A percentile compares a stretch with the other conserved stretches of the same genome.
Evolutionary conservation across 2,113 vertebrate species (phyloP).

Genomic region (Lasiurus borealis): DNA sequence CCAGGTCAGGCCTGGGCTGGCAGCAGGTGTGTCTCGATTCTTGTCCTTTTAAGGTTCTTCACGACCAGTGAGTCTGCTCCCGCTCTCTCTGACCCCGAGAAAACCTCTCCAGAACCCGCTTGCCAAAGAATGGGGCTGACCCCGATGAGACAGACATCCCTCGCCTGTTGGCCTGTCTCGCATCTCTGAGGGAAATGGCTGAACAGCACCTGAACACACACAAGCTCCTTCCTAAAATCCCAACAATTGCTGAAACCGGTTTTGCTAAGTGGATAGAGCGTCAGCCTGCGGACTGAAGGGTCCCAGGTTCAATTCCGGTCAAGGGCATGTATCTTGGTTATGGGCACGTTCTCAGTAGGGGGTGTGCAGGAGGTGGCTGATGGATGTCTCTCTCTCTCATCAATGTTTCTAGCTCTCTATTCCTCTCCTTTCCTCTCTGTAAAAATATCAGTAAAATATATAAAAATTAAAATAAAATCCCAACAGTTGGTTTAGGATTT

Average conservation of each 20-base stretch:
- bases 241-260: background rate
- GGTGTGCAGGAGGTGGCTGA: too few relatives aligned
- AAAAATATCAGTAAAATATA: too few relatives aligned
- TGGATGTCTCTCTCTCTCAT: too few relatives aligned
- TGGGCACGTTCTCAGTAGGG: too few relatives aligned
- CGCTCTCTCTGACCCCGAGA: background rate
- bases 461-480: background rate
- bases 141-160: background rate
- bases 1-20: too few relatives aligned
- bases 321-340: too few relatives aligned
- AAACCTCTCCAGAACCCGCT: constrained; percentile 16
- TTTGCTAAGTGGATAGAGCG: too few relatives aligned
- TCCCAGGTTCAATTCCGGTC: too few relatives aligned
- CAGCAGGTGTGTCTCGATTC: background rate
- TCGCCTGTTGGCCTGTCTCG: background rate
- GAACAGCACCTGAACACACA: too few relatives aligned
- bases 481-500: background rate
- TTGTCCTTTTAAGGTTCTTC: background rate
- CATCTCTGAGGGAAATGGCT: background rate
- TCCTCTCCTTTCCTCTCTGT: too few relatives aligned
- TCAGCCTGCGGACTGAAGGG: too few relatives aligned
- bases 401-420: too few relatives aligned
- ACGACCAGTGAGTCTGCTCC: background rate
- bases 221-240: background rate
- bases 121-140: background rate